Percentiles rank a stretch among this genome's conserved stretches.
Evolutionary conservation across 2,888 invertebrate genomes (phyloP).

Genomic region (Synergus itoensis): DNA sequence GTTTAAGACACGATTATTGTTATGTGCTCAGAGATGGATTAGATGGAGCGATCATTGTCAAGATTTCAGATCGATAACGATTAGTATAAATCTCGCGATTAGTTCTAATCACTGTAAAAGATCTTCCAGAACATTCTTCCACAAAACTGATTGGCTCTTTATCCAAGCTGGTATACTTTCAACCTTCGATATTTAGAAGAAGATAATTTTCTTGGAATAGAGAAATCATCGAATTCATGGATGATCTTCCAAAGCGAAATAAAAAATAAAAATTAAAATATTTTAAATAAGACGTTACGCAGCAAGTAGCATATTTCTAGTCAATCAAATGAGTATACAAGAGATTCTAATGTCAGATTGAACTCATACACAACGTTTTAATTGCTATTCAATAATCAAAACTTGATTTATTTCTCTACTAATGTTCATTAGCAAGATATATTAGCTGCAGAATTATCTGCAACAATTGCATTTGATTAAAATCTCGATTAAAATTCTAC

Average conservation of each 20-base stretch:
- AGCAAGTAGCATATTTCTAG: too few relatives aligned
- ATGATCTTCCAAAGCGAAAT: too few relatives aligned
- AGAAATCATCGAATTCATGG: too few relatives aligned
- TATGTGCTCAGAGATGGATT: neutral
- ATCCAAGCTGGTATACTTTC: neutral
- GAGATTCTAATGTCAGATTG: too few relatives aligned
- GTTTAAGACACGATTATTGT: neutral
- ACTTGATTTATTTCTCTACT: neutral
- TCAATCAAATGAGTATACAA: too few relatives aligned
- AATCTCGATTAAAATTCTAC: neutral
- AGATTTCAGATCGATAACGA: neutral
- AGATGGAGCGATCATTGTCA: conserved; percentile 7
- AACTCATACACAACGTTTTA: neutral
- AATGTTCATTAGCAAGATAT: neutral
- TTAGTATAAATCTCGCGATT: conserved; percentile 1
- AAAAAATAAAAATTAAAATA: too few relatives aligned
- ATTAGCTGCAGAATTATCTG: neutral
- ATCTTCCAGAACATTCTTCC: neutral
- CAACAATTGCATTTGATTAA: neutral
- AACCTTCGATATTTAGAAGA: neutral
- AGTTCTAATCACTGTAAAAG: neutral
- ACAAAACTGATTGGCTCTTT: neutral
- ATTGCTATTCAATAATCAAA: neutral
- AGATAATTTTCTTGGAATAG: neutral
- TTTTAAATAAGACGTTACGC: too few relatives aligned